phyloP scores from a whole-genome alignment of 2,797 vertebrate species.

The Antrozous pallidus region DNA sequence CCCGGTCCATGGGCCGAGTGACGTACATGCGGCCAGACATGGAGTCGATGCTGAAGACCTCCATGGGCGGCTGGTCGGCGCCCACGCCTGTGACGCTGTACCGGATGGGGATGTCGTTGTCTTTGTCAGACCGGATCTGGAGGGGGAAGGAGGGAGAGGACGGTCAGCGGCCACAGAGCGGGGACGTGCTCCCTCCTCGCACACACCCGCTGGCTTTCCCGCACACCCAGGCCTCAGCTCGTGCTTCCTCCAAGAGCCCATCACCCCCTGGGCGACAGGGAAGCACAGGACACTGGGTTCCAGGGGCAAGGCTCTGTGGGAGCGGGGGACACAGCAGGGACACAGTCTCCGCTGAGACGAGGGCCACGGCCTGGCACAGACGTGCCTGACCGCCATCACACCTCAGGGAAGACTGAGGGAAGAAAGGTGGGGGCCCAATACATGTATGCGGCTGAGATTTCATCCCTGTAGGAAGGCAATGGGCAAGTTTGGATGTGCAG shows the following conservation, averaged over 20 bases:
- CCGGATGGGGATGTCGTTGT: constrained; percentile 94
- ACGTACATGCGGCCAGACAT: constrained; percentile 96
- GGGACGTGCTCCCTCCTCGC: not conserved
- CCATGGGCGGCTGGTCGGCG: constrained; percentile 95
- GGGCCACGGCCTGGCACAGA: rapidly evolving
- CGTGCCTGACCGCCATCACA: rapidly evolving
- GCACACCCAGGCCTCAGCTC: not conserved
- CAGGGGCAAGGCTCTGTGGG: not conserved
- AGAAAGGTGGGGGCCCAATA: rapidly evolving
- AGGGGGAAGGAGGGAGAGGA: not conserved
- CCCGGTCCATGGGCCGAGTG: constrained; percentile 94
- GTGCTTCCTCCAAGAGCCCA: not conserved
- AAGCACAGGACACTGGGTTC: not conserved
- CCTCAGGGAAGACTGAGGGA: not conserved
- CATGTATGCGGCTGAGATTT: rapidly evolving
- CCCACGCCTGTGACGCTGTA: constrained; percentile 97
- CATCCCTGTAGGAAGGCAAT: rapidly evolving
- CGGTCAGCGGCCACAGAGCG: rapidly evolving
- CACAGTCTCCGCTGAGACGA: rapidly evolving
- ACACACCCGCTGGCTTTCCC: rapidly evolving
- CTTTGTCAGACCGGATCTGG: constrained; percentile 97
- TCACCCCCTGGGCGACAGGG: rapidly evolving
- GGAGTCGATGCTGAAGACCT: constrained; percentile 96
- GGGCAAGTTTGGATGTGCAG: rapidly evolving
- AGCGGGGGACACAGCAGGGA: rapidly evolving